Evolutionary conservation across 1,140 invertebrate species (phyloP).

Genomic region (Drosophila kikkawai): DNA sequence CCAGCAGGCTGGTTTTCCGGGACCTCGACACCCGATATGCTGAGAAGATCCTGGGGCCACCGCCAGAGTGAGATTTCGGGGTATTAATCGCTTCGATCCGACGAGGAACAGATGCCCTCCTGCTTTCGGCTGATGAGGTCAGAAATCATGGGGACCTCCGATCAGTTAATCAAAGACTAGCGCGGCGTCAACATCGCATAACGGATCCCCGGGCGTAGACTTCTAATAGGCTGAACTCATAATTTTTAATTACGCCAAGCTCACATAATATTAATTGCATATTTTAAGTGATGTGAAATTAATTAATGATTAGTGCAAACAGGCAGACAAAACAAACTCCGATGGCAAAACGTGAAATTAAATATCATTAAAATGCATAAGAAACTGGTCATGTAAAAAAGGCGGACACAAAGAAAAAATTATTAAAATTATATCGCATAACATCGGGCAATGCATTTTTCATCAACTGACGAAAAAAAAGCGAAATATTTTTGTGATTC

Average conservation of each 20-base stretch:
- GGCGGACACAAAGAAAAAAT: slow-evolving; percentile 42
- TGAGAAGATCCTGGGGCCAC: slow-evolving; percentile 67
- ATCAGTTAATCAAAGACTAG: slow-evolving; percentile 78
- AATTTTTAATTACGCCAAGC: slow-evolving; percentile 67
- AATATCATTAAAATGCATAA: slow-evolving; percentile 80
- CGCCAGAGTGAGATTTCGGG: slow-evolving; percentile 46
- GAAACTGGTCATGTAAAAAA: slow-evolving; percentile 50
- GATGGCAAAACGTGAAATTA: slow-evolving; percentile 66
- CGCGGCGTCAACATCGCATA: slow-evolving; percentile 53
- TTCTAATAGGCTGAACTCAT: slow-evolving; percentile 52
- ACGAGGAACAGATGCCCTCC: slow-evolving; percentile 42
- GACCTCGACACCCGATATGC: slow-evolving; percentile 58
- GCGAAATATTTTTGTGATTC: slow-evolving; percentile 76
- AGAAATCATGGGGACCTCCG: slow-evolving; percentile 17
- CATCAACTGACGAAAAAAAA: slow-evolving; percentile 68
- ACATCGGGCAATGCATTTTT: slow-evolving; percentile 69
- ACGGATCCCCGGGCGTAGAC: slow-evolving; percentile 15
- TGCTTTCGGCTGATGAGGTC: slow-evolving; percentile 1
- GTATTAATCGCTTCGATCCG: slow-evolving; percentile 16
- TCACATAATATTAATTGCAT: slow-evolving; percentile 73
- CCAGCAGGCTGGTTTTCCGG: slow-evolving; percentile 31
- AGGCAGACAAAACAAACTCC: slow-evolving; percentile 53
- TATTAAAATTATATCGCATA: slow-evolving; percentile 52
- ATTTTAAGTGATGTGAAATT: slow-evolving; percentile 75
- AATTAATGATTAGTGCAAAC: slow-evolving; percentile 82